These are phyloP conservation scores for Megaustenia siamemsis DNA, from an alignment of 2,888 invertebrate species.

Conservation along the genomic window DNA sequence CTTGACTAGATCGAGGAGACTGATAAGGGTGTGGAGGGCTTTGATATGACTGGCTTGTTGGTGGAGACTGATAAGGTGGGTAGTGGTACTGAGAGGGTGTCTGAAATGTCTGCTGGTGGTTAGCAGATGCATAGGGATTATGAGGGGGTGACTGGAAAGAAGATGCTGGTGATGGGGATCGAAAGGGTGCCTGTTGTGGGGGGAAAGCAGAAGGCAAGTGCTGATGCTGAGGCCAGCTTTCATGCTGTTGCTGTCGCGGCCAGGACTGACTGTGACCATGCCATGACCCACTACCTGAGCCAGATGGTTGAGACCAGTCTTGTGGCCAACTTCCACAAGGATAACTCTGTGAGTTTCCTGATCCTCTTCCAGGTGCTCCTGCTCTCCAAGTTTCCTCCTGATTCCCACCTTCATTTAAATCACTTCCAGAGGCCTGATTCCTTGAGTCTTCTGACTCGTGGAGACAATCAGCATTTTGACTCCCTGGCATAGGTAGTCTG, in stretches of 20 bases:
- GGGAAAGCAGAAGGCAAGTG: conserved; percentile 22
- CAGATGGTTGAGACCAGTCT: conserved; percentile 26
- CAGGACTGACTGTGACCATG: conserved; percentile 68
- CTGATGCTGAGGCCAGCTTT: conserved; percentile 22
- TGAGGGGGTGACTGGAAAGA: conserved; percentile 45
- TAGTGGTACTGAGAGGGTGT: conserved; percentile 35
- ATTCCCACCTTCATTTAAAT: not conserved
- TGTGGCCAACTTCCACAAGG: not conserved
- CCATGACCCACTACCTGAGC: conserved; percentile 18
- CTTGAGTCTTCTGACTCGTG: not conserved
- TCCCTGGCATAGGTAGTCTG: not conserved
- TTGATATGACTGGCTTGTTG: conserved; percentile 35
- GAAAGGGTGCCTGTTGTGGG: not conserved
- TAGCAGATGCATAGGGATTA: conserved; percentile 36
- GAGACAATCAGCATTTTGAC: not conserved
- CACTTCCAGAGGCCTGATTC: not conserved
- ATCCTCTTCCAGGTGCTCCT: not conserved
- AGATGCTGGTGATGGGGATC: conserved; percentile 28
- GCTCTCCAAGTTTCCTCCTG: conserved; percentile 14
- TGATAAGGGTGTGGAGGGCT: conserved; percentile 40
- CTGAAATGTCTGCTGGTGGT: conserved; percentile 33
- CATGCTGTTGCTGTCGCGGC: conserved; percentile 29
- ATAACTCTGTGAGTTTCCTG: not conserved
- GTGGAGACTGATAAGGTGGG: conserved; percentile 30
- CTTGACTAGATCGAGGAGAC: conserved; percentile 35